phyloP scores from a whole-genome alignment of 2,888 invertebrate species.

The Seira sanloemensis region DNA sequence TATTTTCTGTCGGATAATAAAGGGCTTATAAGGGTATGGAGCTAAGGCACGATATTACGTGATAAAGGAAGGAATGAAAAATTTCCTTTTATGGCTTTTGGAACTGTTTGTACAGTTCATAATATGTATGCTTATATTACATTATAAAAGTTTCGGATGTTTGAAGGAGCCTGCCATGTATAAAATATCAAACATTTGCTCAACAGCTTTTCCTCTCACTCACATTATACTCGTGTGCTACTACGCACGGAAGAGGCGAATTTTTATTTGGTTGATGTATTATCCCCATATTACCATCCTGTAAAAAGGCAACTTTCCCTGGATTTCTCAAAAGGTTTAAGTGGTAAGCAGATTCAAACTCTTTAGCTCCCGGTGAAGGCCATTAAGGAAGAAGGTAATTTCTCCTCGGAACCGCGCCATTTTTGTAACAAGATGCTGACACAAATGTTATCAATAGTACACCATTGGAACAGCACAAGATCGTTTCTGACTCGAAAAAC shows the following conservation, averaged over 20 bases:
- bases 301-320: background rate
- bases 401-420: background rate
- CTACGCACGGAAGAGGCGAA: background rate
- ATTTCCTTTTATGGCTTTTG: background rate
- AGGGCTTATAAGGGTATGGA: too few species aligned
- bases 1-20: background rate
- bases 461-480: too few species aligned
- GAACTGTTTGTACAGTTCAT: background rate
- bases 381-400: background rate
- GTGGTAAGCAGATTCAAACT: background rate
- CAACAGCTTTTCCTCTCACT: constrained; percentile 12
- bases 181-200: constrained; percentile 20
- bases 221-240: too few species aligned
- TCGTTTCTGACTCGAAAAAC: background rate
- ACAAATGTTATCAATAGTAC: constrained; percentile 20
- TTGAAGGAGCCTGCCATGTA: background rate
- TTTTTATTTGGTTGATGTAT: background rate
- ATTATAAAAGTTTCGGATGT: background rate
- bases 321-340: background rate
- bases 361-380: background rate
- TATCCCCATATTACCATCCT: background rate
- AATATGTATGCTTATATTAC: background rate
- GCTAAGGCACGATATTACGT: too few species aligned
- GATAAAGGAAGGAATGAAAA: background rate
- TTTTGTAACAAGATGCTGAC: constrained; percentile 30